Evolutionary conservation across 2,113 vertebrate genomes (phyloP).

Genomic region (Semicossyphus pulcher): DNA sequence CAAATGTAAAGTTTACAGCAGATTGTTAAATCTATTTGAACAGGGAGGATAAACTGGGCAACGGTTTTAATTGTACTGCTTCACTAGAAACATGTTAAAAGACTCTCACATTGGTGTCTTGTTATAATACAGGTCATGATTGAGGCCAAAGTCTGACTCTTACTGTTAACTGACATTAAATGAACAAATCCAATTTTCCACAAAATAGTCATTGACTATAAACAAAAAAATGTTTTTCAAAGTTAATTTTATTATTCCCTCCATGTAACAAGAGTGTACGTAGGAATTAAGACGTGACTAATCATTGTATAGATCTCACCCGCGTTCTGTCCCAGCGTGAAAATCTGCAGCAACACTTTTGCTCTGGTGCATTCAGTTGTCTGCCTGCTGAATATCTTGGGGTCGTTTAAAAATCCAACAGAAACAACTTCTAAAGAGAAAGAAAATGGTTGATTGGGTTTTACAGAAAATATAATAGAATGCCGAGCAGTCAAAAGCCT

Average conservation of each 20-base stretch:
- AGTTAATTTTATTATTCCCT: neutral
- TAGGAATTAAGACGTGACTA: conserved; percentile 33
- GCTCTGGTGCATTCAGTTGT: neutral
- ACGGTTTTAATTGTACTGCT: too few relatives aligned
- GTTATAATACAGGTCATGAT: neutral
- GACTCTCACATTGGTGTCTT: neutral
- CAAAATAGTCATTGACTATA: conserved; percentile 3
- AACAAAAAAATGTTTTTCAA: conserved; percentile 18
- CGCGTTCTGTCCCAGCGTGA: conserved; percentile 23
- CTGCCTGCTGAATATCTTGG: neutral
- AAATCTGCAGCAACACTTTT: conserved; percentile 13
- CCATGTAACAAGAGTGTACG: conserved; percentile 8
- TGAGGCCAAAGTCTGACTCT: neutral
- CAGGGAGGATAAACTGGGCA: neutral
- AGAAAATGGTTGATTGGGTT: neutral
- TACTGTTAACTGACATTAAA: conserved; percentile 1
- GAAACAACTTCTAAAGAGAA: too few relatives aligned
- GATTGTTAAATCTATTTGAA: neutral
- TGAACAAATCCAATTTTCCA: conserved; percentile 15
- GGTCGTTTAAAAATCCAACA: neutral
- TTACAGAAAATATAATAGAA: neutral
- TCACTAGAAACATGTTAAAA: neutral
- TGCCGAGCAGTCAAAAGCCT: neutral
- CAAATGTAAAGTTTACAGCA: neutral
- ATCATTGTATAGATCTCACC: conserved; percentile 25